These are phyloP conservation scores for Aeoliscus strigatus DNA, from an alignment of 2,797 vertebrate genomes.

Conservation along the genomic window DNA sequence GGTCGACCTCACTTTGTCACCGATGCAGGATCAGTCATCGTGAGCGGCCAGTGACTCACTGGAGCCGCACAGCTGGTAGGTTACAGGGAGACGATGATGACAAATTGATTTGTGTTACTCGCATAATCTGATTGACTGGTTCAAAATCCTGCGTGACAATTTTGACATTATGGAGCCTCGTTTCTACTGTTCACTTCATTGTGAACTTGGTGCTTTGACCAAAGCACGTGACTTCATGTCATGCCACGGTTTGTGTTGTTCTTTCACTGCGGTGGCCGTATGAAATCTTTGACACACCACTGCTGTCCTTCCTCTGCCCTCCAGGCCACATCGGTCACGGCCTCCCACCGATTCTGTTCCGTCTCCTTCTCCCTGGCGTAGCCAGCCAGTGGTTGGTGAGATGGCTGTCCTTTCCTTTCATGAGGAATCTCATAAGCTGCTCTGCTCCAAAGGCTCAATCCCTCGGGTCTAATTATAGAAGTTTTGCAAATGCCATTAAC, in stretches of 20 bases:
- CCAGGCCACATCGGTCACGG: conserved; percentile 47
- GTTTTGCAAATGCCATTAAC: background rate
- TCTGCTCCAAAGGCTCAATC: conserved; percentile 6
- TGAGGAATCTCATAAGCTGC: conserved; percentile 20
- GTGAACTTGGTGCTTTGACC: too few species aligned
- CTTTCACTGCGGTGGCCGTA: conserved; percentile 32
- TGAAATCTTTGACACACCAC: conserved; percentile 41
- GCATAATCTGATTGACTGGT: conserved; percentile 14
- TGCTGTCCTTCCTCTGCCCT: conserved; percentile 52
- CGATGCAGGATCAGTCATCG: conserved; percentile 45
- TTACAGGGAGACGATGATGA: conserved; percentile 35
- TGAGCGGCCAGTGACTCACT: conserved; percentile 39
- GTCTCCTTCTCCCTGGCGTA: conserved; percentile 24
- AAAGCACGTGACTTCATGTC: conserved; percentile 16
- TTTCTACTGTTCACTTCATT: too few species aligned
- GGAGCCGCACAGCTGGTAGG: conserved; percentile 34
- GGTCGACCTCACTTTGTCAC: conserved; percentile 43
- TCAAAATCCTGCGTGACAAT: conserved; percentile 10
- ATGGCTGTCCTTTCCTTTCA: conserved; percentile 32
- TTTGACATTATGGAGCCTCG: conserved; percentile 6
- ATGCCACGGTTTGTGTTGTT: conserved; percentile 21
- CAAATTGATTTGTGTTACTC: conserved; percentile 42
- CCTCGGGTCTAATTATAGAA: conserved; percentile 13
- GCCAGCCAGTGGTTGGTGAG: conserved; percentile 30
- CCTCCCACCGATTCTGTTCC: conserved; percentile 36